Evolutionary conservation across 2,888 invertebrate genomes (phyloP).

Genomic region (Orchesella flavescens): DNA sequence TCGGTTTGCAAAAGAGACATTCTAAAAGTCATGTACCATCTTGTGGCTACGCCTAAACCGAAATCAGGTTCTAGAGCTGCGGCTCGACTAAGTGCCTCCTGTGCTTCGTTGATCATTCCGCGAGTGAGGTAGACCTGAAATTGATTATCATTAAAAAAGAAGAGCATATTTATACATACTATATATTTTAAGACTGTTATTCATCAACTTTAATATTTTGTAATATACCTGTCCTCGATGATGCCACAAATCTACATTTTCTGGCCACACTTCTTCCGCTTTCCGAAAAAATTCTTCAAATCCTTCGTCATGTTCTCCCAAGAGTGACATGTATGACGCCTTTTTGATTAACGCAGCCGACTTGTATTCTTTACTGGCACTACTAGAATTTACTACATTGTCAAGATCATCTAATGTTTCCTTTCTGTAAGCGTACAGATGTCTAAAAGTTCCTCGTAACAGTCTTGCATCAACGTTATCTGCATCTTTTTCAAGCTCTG

Average conservation of each 20-base stretch:
- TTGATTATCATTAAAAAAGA: not conserved
- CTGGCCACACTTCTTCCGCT: slow-evolving; percentile 85
- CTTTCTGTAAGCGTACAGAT: slow-evolving; percentile 80
- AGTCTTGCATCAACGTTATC: slow-evolving; percentile 45
- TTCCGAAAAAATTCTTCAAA: slow-evolving; percentile 86
- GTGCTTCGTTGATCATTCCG: slow-evolving; percentile 87
- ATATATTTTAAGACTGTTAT: not conserved
- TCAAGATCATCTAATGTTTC: slow-evolving; percentile 84
- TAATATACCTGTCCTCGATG: slow-evolving; percentile 84
- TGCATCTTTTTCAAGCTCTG: slow-evolving; percentile 54
- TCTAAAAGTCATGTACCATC: slow-evolving; percentile 91
- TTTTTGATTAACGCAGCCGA: slow-evolving; percentile 92
- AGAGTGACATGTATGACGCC: slow-evolving; percentile 87
- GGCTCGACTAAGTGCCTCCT: slow-evolving; percentile 87
- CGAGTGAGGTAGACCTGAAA: slow-evolving; percentile 85
- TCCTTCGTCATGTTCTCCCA: slow-evolving; percentile 80
- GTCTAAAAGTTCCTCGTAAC: slow-evolving; percentile 67
- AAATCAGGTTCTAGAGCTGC: slow-evolving; percentile 88
- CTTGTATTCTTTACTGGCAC: slow-evolving; percentile 76
- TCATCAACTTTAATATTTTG: too few relatives aligned
- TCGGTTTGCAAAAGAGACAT: slow-evolving; percentile 80
- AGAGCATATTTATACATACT: slow-evolving; percentile 28
- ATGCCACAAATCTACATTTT: slow-evolving; percentile 92
- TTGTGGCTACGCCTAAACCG: slow-evolving; percentile 90
- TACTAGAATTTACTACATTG: slow-evolving; percentile 78